Conservation (phyloP, 2,888 invertebrate species). For the Eurois occulta region DNA sequence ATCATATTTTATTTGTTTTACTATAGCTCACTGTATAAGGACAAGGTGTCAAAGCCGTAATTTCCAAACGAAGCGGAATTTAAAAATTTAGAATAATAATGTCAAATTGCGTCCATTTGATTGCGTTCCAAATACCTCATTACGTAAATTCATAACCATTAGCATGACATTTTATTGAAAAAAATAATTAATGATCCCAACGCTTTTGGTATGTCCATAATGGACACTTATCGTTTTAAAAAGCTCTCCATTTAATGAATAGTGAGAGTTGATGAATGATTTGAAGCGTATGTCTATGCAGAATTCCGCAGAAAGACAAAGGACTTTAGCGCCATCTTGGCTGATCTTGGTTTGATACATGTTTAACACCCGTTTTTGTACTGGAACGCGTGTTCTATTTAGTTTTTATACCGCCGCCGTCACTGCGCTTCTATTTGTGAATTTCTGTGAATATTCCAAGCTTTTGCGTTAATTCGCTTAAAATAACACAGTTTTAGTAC, state of each 20-base stretch:
- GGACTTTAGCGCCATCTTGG: not conserved
- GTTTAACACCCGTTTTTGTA: slow-evolving; percentile 2
- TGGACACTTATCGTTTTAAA: fast-evolving
- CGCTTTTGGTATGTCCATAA: fast-evolving
- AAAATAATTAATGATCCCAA: not conserved
- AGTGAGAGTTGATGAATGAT: not conserved
- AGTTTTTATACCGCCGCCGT: slow-evolving; percentile 44
- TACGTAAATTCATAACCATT: not conserved
- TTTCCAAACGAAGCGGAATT: slow-evolving; percentile 51
- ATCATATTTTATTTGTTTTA: not conserved
- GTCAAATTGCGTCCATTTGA: slow-evolving; percentile 42
- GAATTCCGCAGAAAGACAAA: not conserved
- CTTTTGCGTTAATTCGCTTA: slow-evolving; percentile 15
- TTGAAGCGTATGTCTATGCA: not conserved
- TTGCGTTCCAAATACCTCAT: slow-evolving; percentile 20
- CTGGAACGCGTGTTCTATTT: slow-evolving; percentile 55
- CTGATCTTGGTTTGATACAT: not conserved
- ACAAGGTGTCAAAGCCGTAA: slow-evolving; percentile 20
- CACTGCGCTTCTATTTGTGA: slow-evolving; percentile 23
- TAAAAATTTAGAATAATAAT: slow-evolving; percentile 28
- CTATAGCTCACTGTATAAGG: not conserved
- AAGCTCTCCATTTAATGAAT: no score
- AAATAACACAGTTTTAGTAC: slow-evolving; percentile 14
- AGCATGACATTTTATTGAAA: not conserved
- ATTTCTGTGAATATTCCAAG: slow-evolving; percentile 17